These are phyloP conservation scores for Aspidiotus destructor DNA, from an alignment of 2,888 invertebrate species.

Conservation along the genomic window DNA sequence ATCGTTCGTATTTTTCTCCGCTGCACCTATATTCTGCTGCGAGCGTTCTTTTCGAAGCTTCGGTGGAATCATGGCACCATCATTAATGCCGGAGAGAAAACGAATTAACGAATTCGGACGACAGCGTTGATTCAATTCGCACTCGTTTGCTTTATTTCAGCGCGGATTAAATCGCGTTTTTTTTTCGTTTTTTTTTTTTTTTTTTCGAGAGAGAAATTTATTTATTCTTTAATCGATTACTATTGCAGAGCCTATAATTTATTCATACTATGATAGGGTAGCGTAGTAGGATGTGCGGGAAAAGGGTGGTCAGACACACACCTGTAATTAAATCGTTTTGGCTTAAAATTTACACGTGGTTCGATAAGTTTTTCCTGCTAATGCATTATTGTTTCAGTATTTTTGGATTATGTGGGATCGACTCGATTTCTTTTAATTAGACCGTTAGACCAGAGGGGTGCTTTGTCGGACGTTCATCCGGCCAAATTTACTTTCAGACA, in stretches of 20 bases:
- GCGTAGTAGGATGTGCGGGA: no score
- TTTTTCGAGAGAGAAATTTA: background rate
- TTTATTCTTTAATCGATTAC: constrained; percentile 2
- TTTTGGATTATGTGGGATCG: no score
- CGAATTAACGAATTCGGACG: constrained; percentile 2
- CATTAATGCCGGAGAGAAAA: background rate
- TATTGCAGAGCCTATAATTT: background rate
- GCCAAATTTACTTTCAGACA: no score
- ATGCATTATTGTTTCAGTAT: no score
- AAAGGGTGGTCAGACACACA: background rate
- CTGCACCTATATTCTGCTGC: no score
- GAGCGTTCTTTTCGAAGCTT: background rate
- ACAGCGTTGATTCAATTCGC: background rate
- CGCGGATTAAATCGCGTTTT: background rate
- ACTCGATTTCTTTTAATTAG: no score
- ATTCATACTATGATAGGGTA: background rate
- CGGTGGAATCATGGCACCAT: background rate
- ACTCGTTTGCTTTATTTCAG: background rate
- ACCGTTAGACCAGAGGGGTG: no score
- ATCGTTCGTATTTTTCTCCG: no score
- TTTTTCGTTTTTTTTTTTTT: background rate
- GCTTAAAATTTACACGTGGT: no score
- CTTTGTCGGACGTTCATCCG: no score
- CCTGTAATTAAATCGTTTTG: background rate
- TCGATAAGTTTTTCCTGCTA: no score